phyloP scores from a whole-genome alignment of 2,113 vertebrate genomes.

The Dryoscopus gambensis region DNA sequence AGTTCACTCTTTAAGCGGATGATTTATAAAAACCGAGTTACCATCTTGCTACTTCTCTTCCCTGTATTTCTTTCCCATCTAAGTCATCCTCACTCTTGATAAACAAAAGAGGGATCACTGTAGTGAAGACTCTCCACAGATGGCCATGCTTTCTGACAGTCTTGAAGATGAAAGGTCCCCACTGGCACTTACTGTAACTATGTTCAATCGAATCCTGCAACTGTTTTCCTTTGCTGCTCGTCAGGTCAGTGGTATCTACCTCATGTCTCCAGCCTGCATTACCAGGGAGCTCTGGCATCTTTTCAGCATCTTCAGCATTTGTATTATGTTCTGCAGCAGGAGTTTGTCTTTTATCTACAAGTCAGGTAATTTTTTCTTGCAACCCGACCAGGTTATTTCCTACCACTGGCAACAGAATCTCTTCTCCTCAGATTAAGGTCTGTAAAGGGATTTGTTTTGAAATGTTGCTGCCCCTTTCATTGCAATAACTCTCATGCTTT shows the following conservation, averaged over 20 bases:
- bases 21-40: background rate
- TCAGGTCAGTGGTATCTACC: background rate
- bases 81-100: background rate
- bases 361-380: slow-evolving; percentile 18
- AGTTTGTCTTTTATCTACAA: slow-evolving; percentile 22
- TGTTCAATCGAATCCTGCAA: background rate
- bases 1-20: background rate
- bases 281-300: slow-evolving; percentile 23
- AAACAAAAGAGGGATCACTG: background rate
- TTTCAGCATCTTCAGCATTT: background rate
- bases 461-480: background rate
- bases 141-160: background rate
- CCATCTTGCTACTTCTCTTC: background rate
- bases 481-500: background rate
- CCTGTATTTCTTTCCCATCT: background rate
- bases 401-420: background rate
- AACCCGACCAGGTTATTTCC: slow-evolving; percentile 24
- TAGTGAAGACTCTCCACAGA: background rate
- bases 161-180: slow-evolving; percentile 7
- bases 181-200: background rate
- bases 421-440: slow-evolving; percentile 47
- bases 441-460: slow-evolving; percentile 41
- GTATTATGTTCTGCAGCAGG: background rate
- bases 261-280: background rate
- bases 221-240: background rate